Percentiles rank a stretch among this genome's conserved stretches.
Evolutionary conservation across 2,888 invertebrate genomes (phyloP).

Genomic region (Stenodema calcarata): DNA sequence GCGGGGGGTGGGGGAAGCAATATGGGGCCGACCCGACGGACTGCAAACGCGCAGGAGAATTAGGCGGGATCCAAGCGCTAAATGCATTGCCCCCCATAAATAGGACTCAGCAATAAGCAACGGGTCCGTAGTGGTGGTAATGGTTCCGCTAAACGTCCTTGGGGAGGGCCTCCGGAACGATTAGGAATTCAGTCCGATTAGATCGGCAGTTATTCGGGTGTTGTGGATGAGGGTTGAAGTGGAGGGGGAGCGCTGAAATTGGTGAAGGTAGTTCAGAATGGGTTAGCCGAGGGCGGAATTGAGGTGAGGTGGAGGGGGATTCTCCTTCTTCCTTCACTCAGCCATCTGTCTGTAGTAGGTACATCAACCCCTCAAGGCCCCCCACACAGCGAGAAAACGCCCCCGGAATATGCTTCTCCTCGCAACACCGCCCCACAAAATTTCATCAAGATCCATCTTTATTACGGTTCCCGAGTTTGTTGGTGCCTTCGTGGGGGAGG

Average conservation of each 20-base stretch:
- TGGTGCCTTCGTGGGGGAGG: neutral
- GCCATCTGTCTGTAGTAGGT: neutral
- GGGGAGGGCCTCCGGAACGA: neutral
- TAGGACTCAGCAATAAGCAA: slow-evolving; percentile 42
- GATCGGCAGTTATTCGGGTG: slow-evolving; percentile 41
- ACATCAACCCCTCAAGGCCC: neutral
- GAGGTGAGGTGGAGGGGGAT: neutral
- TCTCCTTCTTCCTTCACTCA: neutral
- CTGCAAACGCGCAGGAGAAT: slow-evolving; percentile 25
- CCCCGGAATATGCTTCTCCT: neutral
- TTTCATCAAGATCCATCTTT: slow-evolving; percentile 49
- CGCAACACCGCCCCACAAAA: neutral
- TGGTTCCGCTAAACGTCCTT: slow-evolving; percentile 44
- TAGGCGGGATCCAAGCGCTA: slow-evolving; percentile 39
- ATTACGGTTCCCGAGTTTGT: slow-evolving; percentile 25
- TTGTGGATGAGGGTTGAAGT: neutral
- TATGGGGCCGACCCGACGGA: neutral
- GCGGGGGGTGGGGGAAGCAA: neutral
- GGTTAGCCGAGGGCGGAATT: too few relatives aligned
- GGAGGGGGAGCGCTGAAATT: neutral
- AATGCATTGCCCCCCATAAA: slow-evolving; percentile 43
- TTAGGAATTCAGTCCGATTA: slow-evolving; percentile 47
- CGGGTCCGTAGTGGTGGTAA: slow-evolving; percentile 24
- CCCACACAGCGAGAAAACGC: neutral
- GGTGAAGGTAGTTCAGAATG: neutral